A percentile compares a stretch with the other conserved stretches of the same genome.
Evolutionary conservation across 2,113 vertebrate genomes (phyloP).

Genomic region (Galeopterus variegatus): DNA sequence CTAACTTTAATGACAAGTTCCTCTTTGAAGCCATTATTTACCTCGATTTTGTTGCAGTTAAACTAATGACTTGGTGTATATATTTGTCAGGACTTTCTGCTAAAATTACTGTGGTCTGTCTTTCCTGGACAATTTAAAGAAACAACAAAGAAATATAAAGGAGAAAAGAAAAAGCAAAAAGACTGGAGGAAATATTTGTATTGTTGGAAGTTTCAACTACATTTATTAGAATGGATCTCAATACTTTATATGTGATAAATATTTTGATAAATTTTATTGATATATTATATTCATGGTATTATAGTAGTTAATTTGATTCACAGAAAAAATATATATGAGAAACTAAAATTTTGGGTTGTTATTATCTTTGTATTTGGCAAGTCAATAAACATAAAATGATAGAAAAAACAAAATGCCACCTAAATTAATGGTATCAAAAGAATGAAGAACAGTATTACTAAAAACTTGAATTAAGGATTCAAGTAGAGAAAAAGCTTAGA

Average conservation of each 20-base stretch:
- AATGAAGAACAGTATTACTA: background rate
- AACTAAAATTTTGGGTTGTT: background rate
- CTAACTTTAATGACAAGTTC: slow-evolving; percentile 56
- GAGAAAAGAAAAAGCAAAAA: background rate
- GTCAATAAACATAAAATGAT: background rate
- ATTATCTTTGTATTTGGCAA: background rate
- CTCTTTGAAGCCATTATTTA: slow-evolving; percentile 29
- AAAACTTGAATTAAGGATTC: background rate
- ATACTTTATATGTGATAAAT: background rate
- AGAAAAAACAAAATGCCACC: background rate
- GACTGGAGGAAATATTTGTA: background rate
- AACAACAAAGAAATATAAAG: background rate
- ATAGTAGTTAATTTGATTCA: background rate
- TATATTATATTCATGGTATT: background rate
- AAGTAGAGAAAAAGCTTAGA: background rate
- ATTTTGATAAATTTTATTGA: background rate
- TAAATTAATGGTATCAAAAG: background rate
- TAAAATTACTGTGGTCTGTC: slow-evolving; percentile 69
- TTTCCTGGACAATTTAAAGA: slow-evolving; percentile 42
- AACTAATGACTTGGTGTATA: slow-evolving; percentile 57
- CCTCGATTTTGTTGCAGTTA: slow-evolving; percentile 38
- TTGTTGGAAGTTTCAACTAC: background rate
- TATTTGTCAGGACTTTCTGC: slow-evolving; percentile 65
- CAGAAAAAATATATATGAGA: background rate
- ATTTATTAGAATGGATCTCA: background rate